Evolutionary conservation across 2,797 vertebrate species (phyloP).

Genomic region (Acipenser ruthenus): DNA sequence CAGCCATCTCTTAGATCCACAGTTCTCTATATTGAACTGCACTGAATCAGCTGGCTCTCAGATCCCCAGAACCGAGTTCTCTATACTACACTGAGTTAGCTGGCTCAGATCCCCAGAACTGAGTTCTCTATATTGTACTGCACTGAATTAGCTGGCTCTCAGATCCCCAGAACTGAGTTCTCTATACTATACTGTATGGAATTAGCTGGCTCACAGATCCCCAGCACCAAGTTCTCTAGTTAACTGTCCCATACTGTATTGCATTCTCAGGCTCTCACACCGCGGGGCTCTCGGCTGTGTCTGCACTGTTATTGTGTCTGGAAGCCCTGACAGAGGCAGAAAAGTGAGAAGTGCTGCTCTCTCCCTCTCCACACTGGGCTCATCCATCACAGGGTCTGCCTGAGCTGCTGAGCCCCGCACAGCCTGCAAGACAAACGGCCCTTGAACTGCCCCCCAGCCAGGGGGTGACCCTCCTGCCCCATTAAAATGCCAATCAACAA

Average conservation of each 20-base stretch:
- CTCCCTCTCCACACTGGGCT: conserved; percentile 31
- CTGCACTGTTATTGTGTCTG: conserved; percentile 13
- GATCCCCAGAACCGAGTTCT: neutral
- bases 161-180: conserved; percentile 20
- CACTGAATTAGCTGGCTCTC: conserved; percentile 33
- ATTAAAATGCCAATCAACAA: conserved; percentile 90
- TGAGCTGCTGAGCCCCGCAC: conserved; percentile 51
- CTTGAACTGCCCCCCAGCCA: conserved; percentile 79
- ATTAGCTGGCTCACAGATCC: conserved; percentile 40
- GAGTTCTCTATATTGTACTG: too few relatives aligned
- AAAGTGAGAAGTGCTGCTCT: neutral
- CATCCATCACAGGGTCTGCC: conserved; percentile 80
- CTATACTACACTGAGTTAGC: neutral
- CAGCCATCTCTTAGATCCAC: too few relatives aligned
- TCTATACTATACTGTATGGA: neutral
- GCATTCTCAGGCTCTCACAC: conserved; percentile 40
- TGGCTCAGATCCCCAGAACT: too few relatives aligned
- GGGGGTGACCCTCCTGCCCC: conserved; percentile 78
- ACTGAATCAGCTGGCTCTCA: conserved; percentile 33
- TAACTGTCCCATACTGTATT: conserved; percentile 21
- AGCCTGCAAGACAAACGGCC: conserved; percentile 82
- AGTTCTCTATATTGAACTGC: neutral
- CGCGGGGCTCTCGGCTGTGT: conserved; percentile 18
- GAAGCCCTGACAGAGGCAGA: conserved; percentile 2
- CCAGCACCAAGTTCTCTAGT: conserved; percentile 26